These are phyloP conservation scores for Sphyrna mokarran DNA, from an alignment of 2,113 vertebrate genomes.

Conservation along the genomic window DNA sequence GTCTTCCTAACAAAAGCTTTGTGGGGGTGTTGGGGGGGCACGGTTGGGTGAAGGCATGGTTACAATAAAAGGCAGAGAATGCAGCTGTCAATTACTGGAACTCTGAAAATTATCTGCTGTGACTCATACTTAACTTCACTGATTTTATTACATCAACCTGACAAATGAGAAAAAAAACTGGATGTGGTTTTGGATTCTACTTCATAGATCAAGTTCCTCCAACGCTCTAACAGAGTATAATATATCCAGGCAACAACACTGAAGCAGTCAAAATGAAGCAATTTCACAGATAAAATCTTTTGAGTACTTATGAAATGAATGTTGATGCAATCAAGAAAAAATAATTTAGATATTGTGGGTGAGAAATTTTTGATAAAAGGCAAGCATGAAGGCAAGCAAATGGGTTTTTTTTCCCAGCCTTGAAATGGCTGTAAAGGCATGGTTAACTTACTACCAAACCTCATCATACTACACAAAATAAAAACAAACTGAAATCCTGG, in stretches of 20 bases:
- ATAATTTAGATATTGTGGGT: neutral
- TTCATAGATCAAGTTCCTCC: neutral
- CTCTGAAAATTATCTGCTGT: neutral
- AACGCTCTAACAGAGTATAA: neutral
- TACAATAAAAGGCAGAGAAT: neutral
- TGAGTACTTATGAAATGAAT: neutral
- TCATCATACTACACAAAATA: neutral
- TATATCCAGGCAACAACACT: neutral
- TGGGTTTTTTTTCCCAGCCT: neutral
- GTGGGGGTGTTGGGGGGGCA: no score
- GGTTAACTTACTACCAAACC: neutral
- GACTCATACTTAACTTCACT: neutral
- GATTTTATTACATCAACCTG: neutral
- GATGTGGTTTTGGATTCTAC: neutral
- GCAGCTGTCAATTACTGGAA: neutral
- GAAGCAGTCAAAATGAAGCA: neutral
- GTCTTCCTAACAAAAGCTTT: neutral
- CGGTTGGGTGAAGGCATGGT: neutral
- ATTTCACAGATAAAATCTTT: neutral
- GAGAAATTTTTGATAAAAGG: neutral
- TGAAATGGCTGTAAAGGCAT: conserved; percentile 1
- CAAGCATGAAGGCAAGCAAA: neutral
- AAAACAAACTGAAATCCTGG: neutral
- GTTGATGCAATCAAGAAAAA: neutral
- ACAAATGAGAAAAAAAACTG: neutral